Percentiles rank a stretch among this genome's conserved stretches.
These are phyloP conservation scores for Drosophila mimica DNA, from an alignment of 2,888 invertebrate species.

Conservation along the genomic window DNA sequence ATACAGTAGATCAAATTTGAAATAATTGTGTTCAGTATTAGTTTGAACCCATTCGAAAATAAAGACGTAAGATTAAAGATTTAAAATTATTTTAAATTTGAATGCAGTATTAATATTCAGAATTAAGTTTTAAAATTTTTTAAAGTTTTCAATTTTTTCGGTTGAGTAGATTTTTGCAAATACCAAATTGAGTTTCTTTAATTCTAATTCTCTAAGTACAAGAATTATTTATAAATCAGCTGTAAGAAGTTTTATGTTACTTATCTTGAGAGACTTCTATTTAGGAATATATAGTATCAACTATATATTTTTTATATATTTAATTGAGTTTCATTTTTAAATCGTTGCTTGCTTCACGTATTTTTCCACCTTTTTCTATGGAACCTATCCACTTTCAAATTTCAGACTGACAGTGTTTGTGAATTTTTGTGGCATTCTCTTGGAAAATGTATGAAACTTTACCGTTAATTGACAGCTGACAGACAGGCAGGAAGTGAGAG, in stretches of 20 bases:
- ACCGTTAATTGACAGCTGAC: conserved; percentile 1
- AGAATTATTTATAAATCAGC: background rate
- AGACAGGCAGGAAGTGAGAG: background rate
- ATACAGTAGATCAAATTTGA: background rate
- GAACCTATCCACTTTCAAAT: background rate
- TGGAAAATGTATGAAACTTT: background rate
- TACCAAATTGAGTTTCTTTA: no score
- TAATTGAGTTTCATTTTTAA: background rate
- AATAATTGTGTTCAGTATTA: background rate
- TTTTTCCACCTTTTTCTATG: background rate
- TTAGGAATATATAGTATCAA: background rate
- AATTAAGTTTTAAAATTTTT: no score
- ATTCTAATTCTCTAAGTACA: no score
- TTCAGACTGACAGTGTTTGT: background rate
- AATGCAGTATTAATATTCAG: background rate
- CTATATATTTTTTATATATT: background rate
- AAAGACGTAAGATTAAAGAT: background rate
- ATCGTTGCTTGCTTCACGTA: background rate
- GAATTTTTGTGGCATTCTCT: background rate
- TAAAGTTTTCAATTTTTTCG: no score
- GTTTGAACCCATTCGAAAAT: background rate
- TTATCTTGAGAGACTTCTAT: background rate
- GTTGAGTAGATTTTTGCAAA: no score
- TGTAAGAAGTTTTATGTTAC: background rate
- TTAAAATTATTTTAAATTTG: background rate